Evolutionary conservation across 2,888 invertebrate genomes (phyloP).

Genomic region (Empis stercorea): DNA sequence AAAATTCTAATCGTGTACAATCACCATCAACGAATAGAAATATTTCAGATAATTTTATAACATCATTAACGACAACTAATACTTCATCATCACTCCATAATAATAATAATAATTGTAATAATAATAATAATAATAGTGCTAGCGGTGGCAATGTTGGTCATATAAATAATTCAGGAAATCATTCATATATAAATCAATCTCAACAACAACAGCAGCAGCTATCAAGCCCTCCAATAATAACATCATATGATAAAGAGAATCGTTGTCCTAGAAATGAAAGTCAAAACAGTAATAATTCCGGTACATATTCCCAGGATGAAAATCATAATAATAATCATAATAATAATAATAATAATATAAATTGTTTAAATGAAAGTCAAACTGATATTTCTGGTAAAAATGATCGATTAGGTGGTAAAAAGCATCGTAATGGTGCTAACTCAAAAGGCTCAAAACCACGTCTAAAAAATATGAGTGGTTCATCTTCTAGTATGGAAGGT

Average conservation of each 20-base stretch:
- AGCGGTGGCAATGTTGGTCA: slow-evolving; percentile 10
- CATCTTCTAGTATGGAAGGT: slow-evolving; percentile 38
- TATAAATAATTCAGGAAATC: slow-evolving; percentile 16
- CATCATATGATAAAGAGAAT: slow-evolving; percentile 25
- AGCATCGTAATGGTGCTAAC: slow-evolving; percentile 34
- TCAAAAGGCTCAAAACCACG: slow-evolving; percentile 35
- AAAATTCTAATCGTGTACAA: slow-evolving; percentile 26
- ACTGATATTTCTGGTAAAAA: slow-evolving; percentile 15
- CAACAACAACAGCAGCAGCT: slow-evolving; percentile 16
- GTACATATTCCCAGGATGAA: slow-evolving; percentile 25
- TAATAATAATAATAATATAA: slow-evolving; percentile 16
- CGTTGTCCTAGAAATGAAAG: slow-evolving; percentile 25
- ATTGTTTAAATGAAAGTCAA: slow-evolving; percentile 19
- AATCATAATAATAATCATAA: slow-evolving; percentile 18
- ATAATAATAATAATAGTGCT: slow-evolving; percentile 13
- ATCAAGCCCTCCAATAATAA: slow-evolving; percentile 14
- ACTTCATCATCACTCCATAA: not conserved
- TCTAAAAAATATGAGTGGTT: slow-evolving; percentile 34
- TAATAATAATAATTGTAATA: slow-evolving; percentile 7
- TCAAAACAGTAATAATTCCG: slow-evolving; percentile 23
- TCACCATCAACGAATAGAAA: slow-evolving; percentile 1
- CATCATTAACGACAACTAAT: slow-evolving; percentile 3
- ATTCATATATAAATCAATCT: slow-evolving; percentile 12
- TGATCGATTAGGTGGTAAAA: slow-evolving; percentile 25
- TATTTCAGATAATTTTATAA: not conserved